These are phyloP conservation scores for Xestia ashworthii DNA, from an alignment of 2,888 invertebrate genomes.

Conservation along the genomic window DNA sequence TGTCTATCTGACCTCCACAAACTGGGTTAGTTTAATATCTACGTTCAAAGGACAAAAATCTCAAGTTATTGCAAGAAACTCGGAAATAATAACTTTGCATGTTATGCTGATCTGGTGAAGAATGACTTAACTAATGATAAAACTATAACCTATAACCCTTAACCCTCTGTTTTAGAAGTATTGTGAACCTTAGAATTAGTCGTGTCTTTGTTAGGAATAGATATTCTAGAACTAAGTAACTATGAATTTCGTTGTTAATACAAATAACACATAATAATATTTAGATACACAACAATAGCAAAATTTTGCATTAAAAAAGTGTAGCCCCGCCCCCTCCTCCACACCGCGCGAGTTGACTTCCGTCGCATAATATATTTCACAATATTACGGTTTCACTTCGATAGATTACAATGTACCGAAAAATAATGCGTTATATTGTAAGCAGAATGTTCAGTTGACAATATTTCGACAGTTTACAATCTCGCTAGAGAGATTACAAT, in stretches of 20 bases:
- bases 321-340: no score
- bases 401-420: no score
- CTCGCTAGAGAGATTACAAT: no score
- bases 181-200: conserved; percentile 27
- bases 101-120: conserved; percentile 29
- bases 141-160: conserved; percentile 9
- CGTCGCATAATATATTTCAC: no score
- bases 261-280: neutral
- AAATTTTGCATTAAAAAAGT: neutral
- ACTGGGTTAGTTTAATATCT: neutral
- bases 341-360: no score
- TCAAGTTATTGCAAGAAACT: conserved; percentile 10
- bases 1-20: no score
- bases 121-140: conserved; percentile 33
- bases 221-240: neutral
- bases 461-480: no score
- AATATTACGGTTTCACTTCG: no score
- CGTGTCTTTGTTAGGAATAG: conserved; percentile 9
- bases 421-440: no score
- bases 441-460: no score
- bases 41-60: conserved; percentile 42
- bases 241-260: neutral
- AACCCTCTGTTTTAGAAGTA: conserved; percentile 25
- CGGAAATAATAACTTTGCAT: conserved; percentile 44
- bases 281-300: neutral